Conservation (phyloP, 1,140 invertebrate species). For the Sminthurinus signatus region DNA sequence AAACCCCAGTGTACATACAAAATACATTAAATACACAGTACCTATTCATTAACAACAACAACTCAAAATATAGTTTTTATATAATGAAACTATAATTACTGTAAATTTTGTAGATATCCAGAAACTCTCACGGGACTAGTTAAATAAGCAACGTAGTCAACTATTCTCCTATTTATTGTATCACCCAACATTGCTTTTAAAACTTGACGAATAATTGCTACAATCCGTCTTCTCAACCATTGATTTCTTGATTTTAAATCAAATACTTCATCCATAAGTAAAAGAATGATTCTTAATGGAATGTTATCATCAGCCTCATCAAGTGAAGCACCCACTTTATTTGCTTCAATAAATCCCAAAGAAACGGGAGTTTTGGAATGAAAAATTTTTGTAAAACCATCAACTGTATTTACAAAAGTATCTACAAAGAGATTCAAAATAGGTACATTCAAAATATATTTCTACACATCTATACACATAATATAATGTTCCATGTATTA, state of each 20-base stretch:
- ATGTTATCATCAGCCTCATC: slow-evolving; percentile 74
- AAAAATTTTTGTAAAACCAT: slow-evolving; percentile 63
- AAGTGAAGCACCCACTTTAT: slow-evolving; percentile 56
- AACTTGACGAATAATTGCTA: slow-evolving; percentile 70
- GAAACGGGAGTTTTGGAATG: slow-evolving; percentile 39
- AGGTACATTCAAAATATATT: too few relatives aligned
- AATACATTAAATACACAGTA: too few relatives aligned
- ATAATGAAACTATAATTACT: slow-evolving; percentile 57
- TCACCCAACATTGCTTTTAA: slow-evolving; percentile 72
- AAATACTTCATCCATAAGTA: slow-evolving; percentile 87
- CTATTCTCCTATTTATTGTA: slow-evolving; percentile 79
- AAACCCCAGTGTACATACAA: too few relatives aligned
- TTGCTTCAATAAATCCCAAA: slow-evolving; percentile 36
- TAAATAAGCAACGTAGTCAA: slow-evolving; percentile 81
- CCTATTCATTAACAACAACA: too few relatives aligned
- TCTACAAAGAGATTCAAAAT: too few relatives aligned
- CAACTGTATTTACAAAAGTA: slow-evolving; percentile 69
- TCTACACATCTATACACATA: too few relatives aligned
- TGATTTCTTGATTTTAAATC: slow-evolving; percentile 79
- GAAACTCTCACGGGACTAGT: slow-evolving; percentile 85
- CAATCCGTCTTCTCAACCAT: slow-evolving; percentile 75
- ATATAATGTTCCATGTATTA: too few relatives aligned
- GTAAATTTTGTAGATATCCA: slow-evolving; percentile 77
- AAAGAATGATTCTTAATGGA: slow-evolving; percentile 73
- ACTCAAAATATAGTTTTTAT: too few relatives aligned